Percentiles rank a stretch among this genome's conserved stretches.
phyloP scores from a whole-genome alignment of 2,113 vertebrate species.

The Speoplatyrhinus poulsoni region DNA sequence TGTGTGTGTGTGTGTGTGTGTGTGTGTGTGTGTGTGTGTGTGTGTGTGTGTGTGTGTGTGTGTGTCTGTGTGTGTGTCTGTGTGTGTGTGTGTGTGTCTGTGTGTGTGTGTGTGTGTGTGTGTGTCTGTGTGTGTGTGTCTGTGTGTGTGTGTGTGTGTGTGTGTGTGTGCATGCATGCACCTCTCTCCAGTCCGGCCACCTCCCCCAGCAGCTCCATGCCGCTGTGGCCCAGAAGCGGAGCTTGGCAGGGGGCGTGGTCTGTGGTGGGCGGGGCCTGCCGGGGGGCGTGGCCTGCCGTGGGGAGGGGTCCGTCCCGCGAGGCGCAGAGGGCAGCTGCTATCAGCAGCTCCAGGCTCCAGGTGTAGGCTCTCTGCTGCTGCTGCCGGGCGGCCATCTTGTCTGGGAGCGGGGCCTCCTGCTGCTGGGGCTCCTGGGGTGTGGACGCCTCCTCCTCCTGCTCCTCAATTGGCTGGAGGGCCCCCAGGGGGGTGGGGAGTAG shows the following conservation, averaged over 20 bases:
- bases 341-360: slow-evolving; percentile 87
- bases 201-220: slow-evolving; percentile 92
- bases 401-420: slow-evolving; percentile 46
- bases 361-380: slow-evolving; percentile 75
- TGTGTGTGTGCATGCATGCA: no score
- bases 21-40: no score
- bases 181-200: slow-evolving; percentile 84
- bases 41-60: no score
- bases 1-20: no score
- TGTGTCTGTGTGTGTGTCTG: no score
- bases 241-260: slow-evolving; percentile 9
- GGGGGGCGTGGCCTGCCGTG: slow-evolving; percentile 21
- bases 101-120: no score
- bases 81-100: no score
- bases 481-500: no score
- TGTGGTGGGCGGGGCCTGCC: background rate
- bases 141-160: no score
- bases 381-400: slow-evolving; percentile 47
- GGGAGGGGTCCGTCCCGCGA: slow-evolving; percentile 77
- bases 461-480: background rate
- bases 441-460: slow-evolving; percentile 32
- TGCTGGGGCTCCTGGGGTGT: slow-evolving; percentile 25
- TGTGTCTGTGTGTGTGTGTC: no score
- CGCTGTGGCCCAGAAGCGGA: slow-evolving; percentile 70
- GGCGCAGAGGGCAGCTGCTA: slow-evolving; percentile 85